phyloP scores from a whole-genome alignment of 2,797 vertebrate genomes.

The Microctenopoma lineatum region DNA sequence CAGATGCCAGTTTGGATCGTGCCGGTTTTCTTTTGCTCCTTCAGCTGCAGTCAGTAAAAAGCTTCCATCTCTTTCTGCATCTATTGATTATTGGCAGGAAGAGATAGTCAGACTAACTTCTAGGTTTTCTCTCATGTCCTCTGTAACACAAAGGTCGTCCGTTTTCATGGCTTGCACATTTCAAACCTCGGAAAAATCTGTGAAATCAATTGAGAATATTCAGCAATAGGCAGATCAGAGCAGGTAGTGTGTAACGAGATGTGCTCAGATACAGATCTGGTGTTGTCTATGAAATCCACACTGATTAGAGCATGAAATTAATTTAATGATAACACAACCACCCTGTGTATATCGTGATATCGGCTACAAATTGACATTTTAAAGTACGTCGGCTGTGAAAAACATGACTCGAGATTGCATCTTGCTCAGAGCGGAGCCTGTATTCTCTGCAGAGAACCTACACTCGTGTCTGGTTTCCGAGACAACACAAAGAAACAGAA shows the following conservation, averaged over 20 bases:
- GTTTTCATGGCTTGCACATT: conserved; percentile 37
- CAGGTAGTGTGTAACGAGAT: conserved; percentile 32
- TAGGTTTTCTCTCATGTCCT: conserved; percentile 15
- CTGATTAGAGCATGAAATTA: conserved; percentile 66
- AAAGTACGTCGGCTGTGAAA: conserved; percentile 55
- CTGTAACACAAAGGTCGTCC: conserved; percentile 47
- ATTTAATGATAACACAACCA: conserved; percentile 36
- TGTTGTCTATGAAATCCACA: conserved; percentile 58
- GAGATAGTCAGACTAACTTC: conserved; percentile 29
- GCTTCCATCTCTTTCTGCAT: conserved; percentile 48
- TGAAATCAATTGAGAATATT: conserved; percentile 60
- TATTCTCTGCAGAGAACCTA: conserved; percentile 5
- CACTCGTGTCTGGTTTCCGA: background rate
- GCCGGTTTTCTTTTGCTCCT: conserved; percentile 23
- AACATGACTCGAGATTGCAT: conserved; percentile 53
- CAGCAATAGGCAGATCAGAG: conserved; percentile 23
- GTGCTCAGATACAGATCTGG: conserved; percentile 59
- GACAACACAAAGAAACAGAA: background rate
- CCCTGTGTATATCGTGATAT: conserved; percentile 58
- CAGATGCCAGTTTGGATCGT: conserved; percentile 12
- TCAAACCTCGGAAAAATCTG: conserved; percentile 50
- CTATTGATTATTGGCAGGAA: conserved; percentile 45
- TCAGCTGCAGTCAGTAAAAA: conserved; percentile 31
- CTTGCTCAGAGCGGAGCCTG: conserved; percentile 23
- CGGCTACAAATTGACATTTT: conserved; percentile 62